phyloP scores from a whole-genome alignment of 2,797 vertebrate genomes.

The Alauda arvensis region DNA sequence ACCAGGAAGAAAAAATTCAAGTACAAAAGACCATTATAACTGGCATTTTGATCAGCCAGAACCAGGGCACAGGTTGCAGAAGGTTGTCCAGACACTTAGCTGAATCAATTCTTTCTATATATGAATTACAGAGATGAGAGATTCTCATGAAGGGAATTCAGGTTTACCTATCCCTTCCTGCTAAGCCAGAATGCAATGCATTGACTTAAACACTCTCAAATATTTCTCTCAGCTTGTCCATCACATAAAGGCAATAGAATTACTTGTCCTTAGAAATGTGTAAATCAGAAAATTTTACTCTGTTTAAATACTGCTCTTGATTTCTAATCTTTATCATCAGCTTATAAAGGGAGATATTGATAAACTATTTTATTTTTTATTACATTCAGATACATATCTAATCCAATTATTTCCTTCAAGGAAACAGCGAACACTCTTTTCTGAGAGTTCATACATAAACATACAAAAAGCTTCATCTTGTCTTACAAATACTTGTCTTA shows the following conservation, averaged over 20 bases:
- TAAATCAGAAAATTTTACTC: not conserved
- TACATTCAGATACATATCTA: not conserved
- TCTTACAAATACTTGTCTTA: not conserved
- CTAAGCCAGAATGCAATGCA: not conserved
- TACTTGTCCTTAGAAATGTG: not conserved
- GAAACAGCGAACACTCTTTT: not conserved
- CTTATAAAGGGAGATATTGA: not conserved
- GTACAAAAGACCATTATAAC: slow-evolving; percentile 80
- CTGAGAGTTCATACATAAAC: not conserved
- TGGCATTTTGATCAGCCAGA: slow-evolving; percentile 84
- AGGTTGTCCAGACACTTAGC: slow-evolving; percentile 79
- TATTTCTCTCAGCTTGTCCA: not conserved
- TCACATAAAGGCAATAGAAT: not conserved
- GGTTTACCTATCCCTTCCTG: slow-evolving; percentile 70
- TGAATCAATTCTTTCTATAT: slow-evolving; percentile 75
- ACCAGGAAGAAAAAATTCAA: slow-evolving; percentile 81
- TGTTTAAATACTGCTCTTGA: not conserved
- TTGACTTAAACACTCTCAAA: not conserved
- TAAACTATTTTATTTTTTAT: not conserved
- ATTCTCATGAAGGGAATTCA: slow-evolving; percentile 73
- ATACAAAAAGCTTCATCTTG: not conserved
- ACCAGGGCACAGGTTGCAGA: slow-evolving; percentile 77
- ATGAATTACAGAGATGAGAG: slow-evolving; percentile 66
- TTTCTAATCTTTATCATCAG: not conserved
- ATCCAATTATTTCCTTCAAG: not conserved